Base-by-base conservation (phyloP, 2,888 invertebrate genomes). In the Lithophane leautieri region DNA sequence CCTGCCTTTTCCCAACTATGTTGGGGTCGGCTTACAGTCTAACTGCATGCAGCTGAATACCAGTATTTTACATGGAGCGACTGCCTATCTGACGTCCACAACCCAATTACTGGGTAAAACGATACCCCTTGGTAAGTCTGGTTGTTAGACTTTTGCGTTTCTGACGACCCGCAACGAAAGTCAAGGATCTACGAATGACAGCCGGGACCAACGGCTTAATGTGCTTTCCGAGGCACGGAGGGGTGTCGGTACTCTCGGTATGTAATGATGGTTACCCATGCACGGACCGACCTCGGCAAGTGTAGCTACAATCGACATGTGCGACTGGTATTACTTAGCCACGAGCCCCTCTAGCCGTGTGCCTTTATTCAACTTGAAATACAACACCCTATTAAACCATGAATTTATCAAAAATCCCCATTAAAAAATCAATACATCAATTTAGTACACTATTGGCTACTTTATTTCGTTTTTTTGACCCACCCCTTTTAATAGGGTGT, bases 341-440 rank as follows among this genome's bases (percentile, higher is more conserved):
- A 40, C 14, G 8, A 40, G 62, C 40, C 8, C 40, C 42, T 42
- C 42, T 42, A 42, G 42, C 42, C 42, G 22, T 50, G 2, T 1
- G 0, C 4, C 4, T 50, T 50, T 28, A 2, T 4, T 16, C 7
- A 3, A 40, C 7, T n/a, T 56, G 34, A 61, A 34, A 62, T 34
- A 1, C 2, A 6, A 25, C 63, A 52, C 50, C 47, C 54, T 22
- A 63, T 47, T 14, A 47, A 47, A 47, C 25, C n/a, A 44, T 28
- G 25, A 62, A 54, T 60, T 34, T 47, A 19, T 14, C 0, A 19
- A 40, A 12, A 25, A 28, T 40, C 73, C 47, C 61, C 0, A 62
- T 47, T 50, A 73, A 34, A 79, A 69, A 79, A 81, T 81, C 81
- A 70, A 81, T 83, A 81, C 62, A 47, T 19, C 19, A 61, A 28